phyloP scores from a whole-genome alignment of 2,113 vertebrate species.

The Dissostichus mawsoni region DNA sequence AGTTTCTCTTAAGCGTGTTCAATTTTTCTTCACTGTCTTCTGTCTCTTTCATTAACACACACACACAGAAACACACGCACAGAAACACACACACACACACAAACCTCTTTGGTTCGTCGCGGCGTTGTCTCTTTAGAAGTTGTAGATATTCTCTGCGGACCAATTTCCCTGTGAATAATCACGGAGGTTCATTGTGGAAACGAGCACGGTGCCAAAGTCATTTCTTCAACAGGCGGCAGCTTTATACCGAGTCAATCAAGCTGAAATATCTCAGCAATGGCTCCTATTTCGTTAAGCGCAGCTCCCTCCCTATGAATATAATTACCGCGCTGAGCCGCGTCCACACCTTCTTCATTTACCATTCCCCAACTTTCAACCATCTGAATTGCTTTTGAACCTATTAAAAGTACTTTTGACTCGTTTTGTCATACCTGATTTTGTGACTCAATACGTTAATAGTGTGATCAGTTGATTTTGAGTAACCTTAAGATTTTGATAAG shows the following conservation, averaged over 20 bases:
- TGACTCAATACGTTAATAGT: background rate
- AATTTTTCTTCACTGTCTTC: slow-evolving; percentile 14
- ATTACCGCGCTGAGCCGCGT: slow-evolving; percentile 48
- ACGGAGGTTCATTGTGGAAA: slow-evolving; percentile 63
- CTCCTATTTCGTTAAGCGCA: slow-evolving; percentile 55
- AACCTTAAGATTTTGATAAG: background rate
- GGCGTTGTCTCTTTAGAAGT: slow-evolving; percentile 51
- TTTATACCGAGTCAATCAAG: slow-evolving; percentile 73
- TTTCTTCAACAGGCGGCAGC: slow-evolving; percentile 69
- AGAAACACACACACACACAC: background rate
- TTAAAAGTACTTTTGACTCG: slow-evolving; percentile 24
- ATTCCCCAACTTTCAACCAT: slow-evolving; percentile 44
- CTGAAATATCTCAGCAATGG: slow-evolving; percentile 69
- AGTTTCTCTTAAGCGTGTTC: slow-evolving; percentile 22
- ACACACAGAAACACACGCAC: background rate
- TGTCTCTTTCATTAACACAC: slow-evolving; percentile 51
- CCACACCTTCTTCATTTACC: background rate
- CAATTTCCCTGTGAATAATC: slow-evolving; percentile 71
- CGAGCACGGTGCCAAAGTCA: slow-evolving; percentile 63
- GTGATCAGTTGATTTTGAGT: background rate
- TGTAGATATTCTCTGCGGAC: slow-evolving; percentile 64
- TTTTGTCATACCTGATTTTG: too few relatives aligned
- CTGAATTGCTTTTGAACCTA: slow-evolving; percentile 48
- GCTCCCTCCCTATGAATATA: slow-evolving; percentile 71
- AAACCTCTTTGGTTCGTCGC: slow-evolving; percentile 34